A percentile compares a stretch with the other conserved stretches of the same genome.
Evolutionary conservation across 2,113 vertebrate species (phyloP).

Genomic region (Cnemophilus loriae): DNA sequence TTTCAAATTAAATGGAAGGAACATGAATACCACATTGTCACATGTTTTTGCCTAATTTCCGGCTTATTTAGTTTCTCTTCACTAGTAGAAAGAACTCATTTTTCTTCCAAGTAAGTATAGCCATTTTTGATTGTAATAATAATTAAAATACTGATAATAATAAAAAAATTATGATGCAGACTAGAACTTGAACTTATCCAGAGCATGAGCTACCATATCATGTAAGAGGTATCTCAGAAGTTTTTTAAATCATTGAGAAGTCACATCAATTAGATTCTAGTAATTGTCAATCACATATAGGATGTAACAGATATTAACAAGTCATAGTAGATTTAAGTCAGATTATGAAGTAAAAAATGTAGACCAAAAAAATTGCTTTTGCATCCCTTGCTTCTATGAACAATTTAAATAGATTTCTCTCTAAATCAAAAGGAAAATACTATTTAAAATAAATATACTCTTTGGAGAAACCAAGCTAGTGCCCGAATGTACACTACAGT

Average conservation of each 20-base stretch:
- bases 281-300: neutral
- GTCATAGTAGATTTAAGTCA: neutral
- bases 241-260: neutral
- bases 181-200: neutral
- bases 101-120: neutral
- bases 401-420: neutral
- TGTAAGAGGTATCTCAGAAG: neutral
- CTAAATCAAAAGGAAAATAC: neutral
- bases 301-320: neutral
- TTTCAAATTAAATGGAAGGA: neutral
- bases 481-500: neutral
- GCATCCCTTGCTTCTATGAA: neutral
- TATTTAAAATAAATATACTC: neutral
- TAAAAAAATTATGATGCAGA: neutral
- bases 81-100: neutral
- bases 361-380: neutral
- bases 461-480: neutral
- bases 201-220: neutral
- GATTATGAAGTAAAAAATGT: neutral
- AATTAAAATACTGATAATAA: neutral
- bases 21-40: neutral
- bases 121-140: neutral
- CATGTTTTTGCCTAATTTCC: neutral
- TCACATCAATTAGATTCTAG: neutral
- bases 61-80: neutral